Base-by-base conservation (phyloP, 1,140 invertebrate species). In the Brachionus rubens region DNA sequence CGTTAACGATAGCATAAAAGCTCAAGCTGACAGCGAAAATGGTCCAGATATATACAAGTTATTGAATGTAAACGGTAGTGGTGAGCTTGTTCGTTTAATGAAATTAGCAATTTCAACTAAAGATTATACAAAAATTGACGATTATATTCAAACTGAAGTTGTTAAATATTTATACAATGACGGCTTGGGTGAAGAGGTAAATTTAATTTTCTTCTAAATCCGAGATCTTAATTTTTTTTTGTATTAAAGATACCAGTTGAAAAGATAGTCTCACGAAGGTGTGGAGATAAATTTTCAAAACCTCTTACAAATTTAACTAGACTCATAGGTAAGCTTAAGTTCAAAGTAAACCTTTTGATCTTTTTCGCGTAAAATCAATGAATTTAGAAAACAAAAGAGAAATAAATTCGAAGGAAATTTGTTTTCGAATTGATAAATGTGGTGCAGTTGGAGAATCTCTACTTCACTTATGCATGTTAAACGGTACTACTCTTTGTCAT, bases 391-490 rank as follows among this genome's bases (percentile, higher is more conserved):
- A 24, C n/a, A 52, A 54, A 40, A 72, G 26, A 54, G 21, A 50
- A 10, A 30, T 48, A 2, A 40, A 72, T 24, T 12, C 14, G 3
- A 72, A 36, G 14, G 89, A 92, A 77, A 89, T 94, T 12, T 96
- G 93, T 82, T 98, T 95, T 95, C 90, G 91, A 82, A 81, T 98
- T 21, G 91, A 92, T 82, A 89, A 96, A 82, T 87, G 94, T 77
- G 96, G 96, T 0, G 92, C 93, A 1, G 95, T 98, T 0, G 95
- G 96, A 0, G 96, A 99, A 86, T 93, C 92, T 0, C 91, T 94
- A 76, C 86, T 98, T 3, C 95, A 98, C 85, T 85, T 98, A 5
- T 98, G 96, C 82, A 87, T 98, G 54, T 83, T 99, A 4, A 92
- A 94, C 78, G 91, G 93, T 0, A 92, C 93, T 0, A 90, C 93